These are phyloP conservation scores for Danio choprae DNA, from an alignment of 2,797 vertebrate genomes.

Conservation along the genomic window DNA sequence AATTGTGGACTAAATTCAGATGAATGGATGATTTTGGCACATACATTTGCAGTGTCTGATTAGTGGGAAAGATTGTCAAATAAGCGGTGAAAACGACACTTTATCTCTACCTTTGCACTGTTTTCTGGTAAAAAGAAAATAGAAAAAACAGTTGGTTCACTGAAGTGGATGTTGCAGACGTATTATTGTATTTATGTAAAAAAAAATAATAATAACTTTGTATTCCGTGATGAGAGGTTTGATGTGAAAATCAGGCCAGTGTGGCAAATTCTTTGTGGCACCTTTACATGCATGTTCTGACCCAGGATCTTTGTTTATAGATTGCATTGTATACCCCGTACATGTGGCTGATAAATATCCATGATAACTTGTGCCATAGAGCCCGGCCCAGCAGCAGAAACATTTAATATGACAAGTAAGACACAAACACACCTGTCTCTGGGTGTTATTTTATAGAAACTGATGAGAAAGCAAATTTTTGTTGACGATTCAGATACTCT, in stretches of 20 bases:
- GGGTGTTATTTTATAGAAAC: conserved; percentile 3
- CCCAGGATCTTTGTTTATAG: not conserved
- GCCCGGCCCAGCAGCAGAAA: conserved; percentile 6
- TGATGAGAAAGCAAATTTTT: conserved; percentile 77
- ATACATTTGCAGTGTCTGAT: conserved; percentile 6
- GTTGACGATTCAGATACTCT: conserved; percentile 70
- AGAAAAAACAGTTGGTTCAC: conserved; percentile 7
- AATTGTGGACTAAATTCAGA: not conserved
- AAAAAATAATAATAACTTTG: conserved; percentile 22
- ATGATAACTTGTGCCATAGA: conserved; percentile 54
- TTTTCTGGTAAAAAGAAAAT: conserved; percentile 27
- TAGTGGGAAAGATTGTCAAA: conserved; percentile 16
- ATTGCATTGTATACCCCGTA: conserved; percentile 7
- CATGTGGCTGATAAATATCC: not conserved
- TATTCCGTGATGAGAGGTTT: conserved; percentile 8
- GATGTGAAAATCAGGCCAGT: not conserved
- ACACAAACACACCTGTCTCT: conserved; percentile 19
- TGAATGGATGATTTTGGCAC: conserved; percentile 15
- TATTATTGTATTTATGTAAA: conserved; percentile 57
- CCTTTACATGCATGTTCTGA: conserved; percentile 19
- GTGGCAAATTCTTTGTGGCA: not conserved
- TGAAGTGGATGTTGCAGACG: conserved; percentile 29
- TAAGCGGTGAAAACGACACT: conserved; percentile 11
- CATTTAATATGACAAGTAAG: not conserved
- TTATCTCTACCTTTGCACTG: conserved; percentile 40